These are phyloP conservation scores for Ostrea edulis DNA, from an alignment of 1,140 invertebrate species.

Conservation along the genomic window DNA sequence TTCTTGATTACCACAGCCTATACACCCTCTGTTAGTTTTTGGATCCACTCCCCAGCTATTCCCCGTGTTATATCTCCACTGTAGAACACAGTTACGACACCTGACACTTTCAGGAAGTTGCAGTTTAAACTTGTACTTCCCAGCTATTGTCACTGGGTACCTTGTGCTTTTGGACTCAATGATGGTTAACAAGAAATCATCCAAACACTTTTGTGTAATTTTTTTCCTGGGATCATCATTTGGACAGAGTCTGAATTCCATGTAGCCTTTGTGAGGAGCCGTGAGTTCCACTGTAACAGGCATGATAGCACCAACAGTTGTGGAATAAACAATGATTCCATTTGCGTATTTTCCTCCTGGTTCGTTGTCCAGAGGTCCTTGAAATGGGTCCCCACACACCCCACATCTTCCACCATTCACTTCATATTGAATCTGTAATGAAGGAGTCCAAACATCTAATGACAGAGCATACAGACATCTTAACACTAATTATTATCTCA, in stretches of 20 bases:
- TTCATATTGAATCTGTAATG: conserved; percentile 70
- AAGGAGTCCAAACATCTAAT: too few species aligned
- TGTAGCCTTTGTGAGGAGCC: conserved; percentile 84
- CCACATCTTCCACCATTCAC: conserved; percentile 65
- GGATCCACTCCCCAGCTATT: conserved; percentile 75
- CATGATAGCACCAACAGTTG: conserved; percentile 67
- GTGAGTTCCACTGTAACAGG: conserved; percentile 66
- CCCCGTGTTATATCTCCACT: conserved; percentile 78
- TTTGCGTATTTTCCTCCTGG: conserved; percentile 78
- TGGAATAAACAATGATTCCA: conserved; percentile 74
- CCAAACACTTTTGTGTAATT: conserved; percentile 69
- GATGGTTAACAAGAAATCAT: conserved; percentile 62
- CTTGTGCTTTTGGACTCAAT: conserved; percentile 55
- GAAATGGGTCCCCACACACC: conserved; percentile 73
- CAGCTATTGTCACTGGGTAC: conserved; percentile 58
- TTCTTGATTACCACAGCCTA: conserved; percentile 75
- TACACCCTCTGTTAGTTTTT: conserved; percentile 62
- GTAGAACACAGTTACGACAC: conserved; percentile 77
- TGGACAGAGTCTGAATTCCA: conserved; percentile 92
- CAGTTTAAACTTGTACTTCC: conserved; percentile 60
- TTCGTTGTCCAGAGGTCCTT: conserved; percentile 77
- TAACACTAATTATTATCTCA: too few species aligned
- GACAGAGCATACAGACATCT: too few species aligned
- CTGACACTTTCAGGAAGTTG: conserved; percentile 69
- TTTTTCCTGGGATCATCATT: conserved; percentile 78